Evolutionary conservation across 2,113 vertebrate species (phyloP).

Genomic region (Mobula birostris): DNA sequence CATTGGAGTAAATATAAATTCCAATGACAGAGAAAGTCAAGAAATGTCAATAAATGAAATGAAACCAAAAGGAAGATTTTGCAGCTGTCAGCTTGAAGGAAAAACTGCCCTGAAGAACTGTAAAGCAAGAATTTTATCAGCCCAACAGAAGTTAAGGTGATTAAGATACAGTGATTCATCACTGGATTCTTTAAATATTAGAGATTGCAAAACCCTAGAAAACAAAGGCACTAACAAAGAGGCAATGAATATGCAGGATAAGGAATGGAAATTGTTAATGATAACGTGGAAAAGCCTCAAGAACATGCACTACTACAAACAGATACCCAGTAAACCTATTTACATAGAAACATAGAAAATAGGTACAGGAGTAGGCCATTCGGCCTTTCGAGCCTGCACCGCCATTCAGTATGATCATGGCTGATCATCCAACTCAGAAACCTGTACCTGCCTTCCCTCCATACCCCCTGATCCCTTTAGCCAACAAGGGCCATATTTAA

Average conservation of each 20-base stretch:
- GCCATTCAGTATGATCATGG: too few species aligned
- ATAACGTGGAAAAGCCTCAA: not conserved
- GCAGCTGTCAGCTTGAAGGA: not conserved
- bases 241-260: not conserved
- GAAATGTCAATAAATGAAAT: not conserved
- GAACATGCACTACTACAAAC: not conserved
- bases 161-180: not conserved
- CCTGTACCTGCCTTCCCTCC: too few species aligned
- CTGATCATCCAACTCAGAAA: too few species aligned
- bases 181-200: not conserved
- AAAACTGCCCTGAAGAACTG: not conserved
- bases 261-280: not conserved
- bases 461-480: too few species aligned
- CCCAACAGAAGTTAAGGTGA: not conserved
- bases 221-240: not conserved
- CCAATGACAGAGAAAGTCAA: not conserved
- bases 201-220: not conserved
- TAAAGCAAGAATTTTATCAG: too few species aligned
- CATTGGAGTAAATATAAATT: not conserved
- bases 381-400: too few species aligned
- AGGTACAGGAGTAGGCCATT: too few species aligned
- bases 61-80: not conserved
- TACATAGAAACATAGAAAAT: not conserved
- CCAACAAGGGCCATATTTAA: too few species aligned
- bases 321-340: not conserved